These are phyloP conservation scores for Macrophya alboannulata DNA, from an alignment of 2,888 invertebrate genomes.

Conservation along the genomic window DNA sequence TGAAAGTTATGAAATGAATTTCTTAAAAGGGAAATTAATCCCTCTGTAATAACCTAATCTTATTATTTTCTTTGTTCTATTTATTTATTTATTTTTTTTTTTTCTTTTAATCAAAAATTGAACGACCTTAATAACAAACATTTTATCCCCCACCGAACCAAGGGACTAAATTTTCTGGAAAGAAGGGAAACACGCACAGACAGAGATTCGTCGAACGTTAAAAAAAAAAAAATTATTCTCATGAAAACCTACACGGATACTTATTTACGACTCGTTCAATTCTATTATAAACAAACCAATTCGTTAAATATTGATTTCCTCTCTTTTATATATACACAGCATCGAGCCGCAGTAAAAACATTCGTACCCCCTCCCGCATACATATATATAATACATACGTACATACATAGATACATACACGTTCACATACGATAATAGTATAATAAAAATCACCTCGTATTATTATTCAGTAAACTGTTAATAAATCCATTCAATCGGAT, in stretches of 20 bases:
- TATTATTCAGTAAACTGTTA: constrained; percentile 8
- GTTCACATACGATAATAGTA: not conserved
- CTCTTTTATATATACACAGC: not conserved
- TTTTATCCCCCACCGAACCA: not conserved
- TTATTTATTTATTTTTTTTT: not conserved
- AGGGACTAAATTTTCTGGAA: not conserved
- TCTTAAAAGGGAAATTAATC: constrained; percentile 25
- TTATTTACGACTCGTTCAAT: not conserved
- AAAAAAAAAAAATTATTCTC: not conserved
- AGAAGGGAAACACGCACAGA: not conserved
- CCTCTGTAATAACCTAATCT: not conserved
- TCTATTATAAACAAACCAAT: constrained; percentile 39
- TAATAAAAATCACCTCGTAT: not conserved
- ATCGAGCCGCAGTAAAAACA: constrained; percentile 8
- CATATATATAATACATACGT: not conserved
- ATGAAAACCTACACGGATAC: not conserved
- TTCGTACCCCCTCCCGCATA: not conserved
- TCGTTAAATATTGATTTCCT: constrained; percentile 27
- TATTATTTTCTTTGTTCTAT: not conserved
- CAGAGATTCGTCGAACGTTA: not conserved
- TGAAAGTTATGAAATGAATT: constrained; percentile 72
- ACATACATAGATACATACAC: not conserved
- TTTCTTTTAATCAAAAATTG: not conserved
- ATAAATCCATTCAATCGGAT: constrained; percentile 32
- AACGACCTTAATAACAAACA: not conserved